phyloP scores from a whole-genome alignment of 2,113 vertebrate species.

The Stigmatopora nigra region DNA sequence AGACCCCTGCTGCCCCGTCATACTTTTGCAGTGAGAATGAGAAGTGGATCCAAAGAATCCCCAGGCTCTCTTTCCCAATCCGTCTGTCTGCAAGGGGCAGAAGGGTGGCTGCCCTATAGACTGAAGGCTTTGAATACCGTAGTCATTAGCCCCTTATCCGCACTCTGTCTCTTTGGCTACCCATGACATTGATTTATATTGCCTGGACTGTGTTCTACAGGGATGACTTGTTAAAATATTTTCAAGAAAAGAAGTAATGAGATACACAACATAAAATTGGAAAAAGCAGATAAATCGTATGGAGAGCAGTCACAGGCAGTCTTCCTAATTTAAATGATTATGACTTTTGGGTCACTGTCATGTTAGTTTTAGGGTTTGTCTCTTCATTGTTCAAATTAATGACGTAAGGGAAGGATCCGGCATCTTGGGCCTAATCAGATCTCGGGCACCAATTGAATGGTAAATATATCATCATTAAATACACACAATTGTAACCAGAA shows the following conservation, averaged over 20 bases:
- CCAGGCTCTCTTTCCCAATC: constrained; percentile 9
- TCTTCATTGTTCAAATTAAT: too few species aligned
- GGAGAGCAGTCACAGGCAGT: too few species aligned
- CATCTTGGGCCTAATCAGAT: too few species aligned
- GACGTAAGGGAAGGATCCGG: too few species aligned
- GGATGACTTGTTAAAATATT: not conserved
- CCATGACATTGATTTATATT: not conserved
- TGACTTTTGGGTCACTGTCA: too few species aligned
- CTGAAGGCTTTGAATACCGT: constrained; percentile 47
- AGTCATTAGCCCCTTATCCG: not conserved
- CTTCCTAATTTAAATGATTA: too few species aligned
- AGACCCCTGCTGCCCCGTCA: constrained; percentile 45
- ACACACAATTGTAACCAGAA: too few species aligned
- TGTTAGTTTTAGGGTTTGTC: too few species aligned
- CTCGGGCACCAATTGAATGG: too few species aligned
- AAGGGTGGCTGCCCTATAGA: constrained; percentile 20
- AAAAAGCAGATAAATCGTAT: too few species aligned
- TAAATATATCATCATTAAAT: too few species aligned
- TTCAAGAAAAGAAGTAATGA: not conserved
- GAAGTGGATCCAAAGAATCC: constrained; percentile 60
- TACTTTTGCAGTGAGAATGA: constrained; percentile 49
- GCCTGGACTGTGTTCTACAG: not conserved
- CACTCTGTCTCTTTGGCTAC: not conserved
- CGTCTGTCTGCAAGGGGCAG: constrained; percentile 12
- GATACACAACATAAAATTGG: too few species aligned